Conservation (phyloP, 2,797 vertebrate species). For the Moxostoma hubbsi region DNA sequence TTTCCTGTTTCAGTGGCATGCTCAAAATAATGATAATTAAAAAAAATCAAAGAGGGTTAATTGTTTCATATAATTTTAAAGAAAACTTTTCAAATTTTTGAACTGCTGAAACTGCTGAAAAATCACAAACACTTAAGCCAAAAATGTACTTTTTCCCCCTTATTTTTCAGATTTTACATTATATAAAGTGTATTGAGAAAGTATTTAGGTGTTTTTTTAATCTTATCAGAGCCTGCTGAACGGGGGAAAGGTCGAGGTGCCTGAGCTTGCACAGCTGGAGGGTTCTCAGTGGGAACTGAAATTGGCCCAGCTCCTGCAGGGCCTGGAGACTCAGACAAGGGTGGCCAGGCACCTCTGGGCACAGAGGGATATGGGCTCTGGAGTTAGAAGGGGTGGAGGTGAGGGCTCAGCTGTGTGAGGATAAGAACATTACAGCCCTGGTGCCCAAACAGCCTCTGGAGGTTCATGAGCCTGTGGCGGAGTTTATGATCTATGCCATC, state of each 20-base stretch:
- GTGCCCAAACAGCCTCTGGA: slow-evolving; percentile 91
- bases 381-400: slow-evolving; percentile 94
- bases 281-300: slow-evolving; percentile 65
- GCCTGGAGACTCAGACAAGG: slow-evolving; percentile 81
- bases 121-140: too few species aligned
- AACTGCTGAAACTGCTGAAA: too few species aligned
- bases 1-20: too few species aligned
- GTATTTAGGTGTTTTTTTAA: too few species aligned
- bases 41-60: too few species aligned
- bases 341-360: slow-evolving; percentile 84
- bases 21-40: too few species aligned
- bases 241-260: slow-evolving; percentile 78
- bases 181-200: too few species aligned
- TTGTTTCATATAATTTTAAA: too few species aligned
- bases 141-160: too few species aligned
- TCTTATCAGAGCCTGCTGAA: slow-evolving; percentile 85
- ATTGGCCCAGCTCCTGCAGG: slow-evolving; percentile 77
- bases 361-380: slow-evolving; percentile 83
- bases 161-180: too few species aligned
- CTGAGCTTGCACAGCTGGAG: slow-evolving; percentile 76
- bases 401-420: slow-evolving; percentile 86
- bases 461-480: slow-evolving; percentile 93
- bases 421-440: slow-evolving; percentile 88
- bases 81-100: too few species aligned
- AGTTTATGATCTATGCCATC: slow-evolving; percentile 98